Base-by-base conservation (phyloP, 2,888 invertebrate species). In the Spisula subtruncata region DNA sequence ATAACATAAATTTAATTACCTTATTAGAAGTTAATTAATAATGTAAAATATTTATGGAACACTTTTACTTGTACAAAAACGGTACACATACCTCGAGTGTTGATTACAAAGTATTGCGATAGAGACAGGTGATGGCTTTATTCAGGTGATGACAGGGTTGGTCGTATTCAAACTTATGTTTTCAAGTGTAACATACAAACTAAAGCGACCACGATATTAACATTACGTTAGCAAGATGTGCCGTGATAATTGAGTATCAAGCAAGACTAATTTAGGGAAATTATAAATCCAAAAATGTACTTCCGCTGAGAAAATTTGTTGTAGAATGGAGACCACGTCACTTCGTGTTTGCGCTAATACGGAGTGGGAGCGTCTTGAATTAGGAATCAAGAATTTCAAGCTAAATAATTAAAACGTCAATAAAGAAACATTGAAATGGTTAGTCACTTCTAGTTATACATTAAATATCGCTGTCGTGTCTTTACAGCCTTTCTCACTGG, bases 391-490 rank as follows among this genome's bases (percentile, higher is more conserved):
- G 35, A 32, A 75, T 75, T 60, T 71, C 35, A 14, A 75, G 29
- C 14, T 35, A 16, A 75, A 75, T 75, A 75, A 75, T 75, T 75
- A 75, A 75, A 75, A 32, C 5, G 75, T 35, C 75, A 18, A 75
- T 75, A 75, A 14, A 18, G 35, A 75, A 75, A 75, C 14, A 35
- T 66, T 10, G 10, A 6, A 25, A 25, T 66, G 25, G 60, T 66
- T 66, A 66, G 60, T 66, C 60, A 66, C 60, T 60, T n/a, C 51
- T 51, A 18, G 60, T 60, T n/a, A 25, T 60, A n/a, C 60, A 25
- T 20, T 14, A n/a, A 60, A 56, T 56, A 0, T 20, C n/a, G 6
- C n/a, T 25, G 25, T 66, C 60, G 60, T 25, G n/a, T 1, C 25
- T 66, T 66, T 8, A 66, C 2, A 66, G 25, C 6, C 60, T 4